Percentiles rank a stretch among this genome's conserved stretches.
These are phyloP conservation scores for Ammodytes marinus DNA, from an alignment of 2,113 vertebrate genomes.

Conservation along the genomic window DNA sequence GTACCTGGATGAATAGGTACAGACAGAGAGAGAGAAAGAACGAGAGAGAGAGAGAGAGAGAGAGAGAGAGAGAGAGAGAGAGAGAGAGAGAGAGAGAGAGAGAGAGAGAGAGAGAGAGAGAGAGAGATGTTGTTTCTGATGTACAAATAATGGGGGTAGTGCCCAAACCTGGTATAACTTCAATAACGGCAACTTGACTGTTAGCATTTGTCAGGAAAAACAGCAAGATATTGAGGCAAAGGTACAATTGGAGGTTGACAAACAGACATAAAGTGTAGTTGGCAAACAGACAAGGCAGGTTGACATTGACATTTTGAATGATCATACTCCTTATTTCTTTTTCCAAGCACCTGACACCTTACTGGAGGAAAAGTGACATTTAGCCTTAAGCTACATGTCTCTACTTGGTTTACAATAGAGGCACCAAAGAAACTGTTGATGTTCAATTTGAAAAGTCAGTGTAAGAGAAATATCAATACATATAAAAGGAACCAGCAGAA, in stretches of 20 bases:
- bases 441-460: constrained; percentile 41
- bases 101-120: not conserved
- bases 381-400: constrained; percentile 56
- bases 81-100: not conserved
- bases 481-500: constrained; percentile 22
- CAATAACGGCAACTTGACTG: not conserved
- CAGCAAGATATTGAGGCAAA: not conserved
- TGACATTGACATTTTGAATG: constrained; percentile 60
- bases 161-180: not conserved
- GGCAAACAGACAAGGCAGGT: constrained; percentile 34
- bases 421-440: constrained; percentile 20
- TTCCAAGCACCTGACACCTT: constrained; percentile 58
- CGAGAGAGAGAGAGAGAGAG: too few species aligned
- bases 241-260: constrained; percentile 10
- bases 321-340: constrained; percentile 39
- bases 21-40: not conserved
- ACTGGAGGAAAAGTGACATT: constrained; percentile 49
- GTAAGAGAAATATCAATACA: constrained; percentile 17
- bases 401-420: constrained; percentile 42
- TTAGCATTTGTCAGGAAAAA: constrained; percentile 2
- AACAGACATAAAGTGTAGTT: not conserved
- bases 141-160: not conserved
- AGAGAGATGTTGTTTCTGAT: not conserved
- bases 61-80: too few species aligned
- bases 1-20: constrained; percentile 83